Conservation (phyloP, 1,140 invertebrate species). For the Gonioctena quinquepunctata region DNA sequence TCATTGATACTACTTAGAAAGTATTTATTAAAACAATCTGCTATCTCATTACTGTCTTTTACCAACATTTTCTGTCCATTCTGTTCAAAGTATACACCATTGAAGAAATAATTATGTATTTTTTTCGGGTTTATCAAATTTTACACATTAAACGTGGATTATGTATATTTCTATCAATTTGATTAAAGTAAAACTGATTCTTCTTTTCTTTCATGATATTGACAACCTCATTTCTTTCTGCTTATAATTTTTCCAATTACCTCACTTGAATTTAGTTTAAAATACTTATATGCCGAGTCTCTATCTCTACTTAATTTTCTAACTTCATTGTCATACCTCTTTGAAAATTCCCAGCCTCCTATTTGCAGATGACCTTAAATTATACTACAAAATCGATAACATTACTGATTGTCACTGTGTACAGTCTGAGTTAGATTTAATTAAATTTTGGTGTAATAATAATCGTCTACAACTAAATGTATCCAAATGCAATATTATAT, state of each 20-base stretch:
- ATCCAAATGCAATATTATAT: too few species aligned
- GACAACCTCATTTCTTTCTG: background rate
- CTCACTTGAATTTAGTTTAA: background rate
- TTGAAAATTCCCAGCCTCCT: too few species aligned
- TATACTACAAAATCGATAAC: too few species aligned
- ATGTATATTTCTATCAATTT: conserved; percentile 6
- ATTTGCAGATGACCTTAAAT: too few species aligned
- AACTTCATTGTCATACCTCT: conserved; percentile 6
- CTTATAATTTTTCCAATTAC: conserved; percentile 4
- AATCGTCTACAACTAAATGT: too few species aligned
- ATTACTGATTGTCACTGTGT: too few species aligned
- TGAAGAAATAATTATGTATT: background rate
- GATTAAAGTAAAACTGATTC: background rate
- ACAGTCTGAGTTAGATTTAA: too few species aligned
- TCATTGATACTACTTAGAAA: conserved; percentile 8
- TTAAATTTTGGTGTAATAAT: too few species aligned
- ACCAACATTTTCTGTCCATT: background rate
- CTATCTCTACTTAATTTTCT: conserved; percentile 4
- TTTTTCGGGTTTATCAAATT: conserved; percentile 2
- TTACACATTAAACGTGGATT: conserved; percentile 10
- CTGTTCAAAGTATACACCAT: background rate
- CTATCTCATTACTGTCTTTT: conserved; percentile 2
- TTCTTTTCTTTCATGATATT: conserved; percentile 4
- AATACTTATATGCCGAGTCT: conserved; percentile 5
- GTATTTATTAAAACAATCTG: conserved; percentile 8